Base-by-base conservation (phyloP, 2,113 vertebrate genomes). In the Microtus ochrogaster region DNA sequence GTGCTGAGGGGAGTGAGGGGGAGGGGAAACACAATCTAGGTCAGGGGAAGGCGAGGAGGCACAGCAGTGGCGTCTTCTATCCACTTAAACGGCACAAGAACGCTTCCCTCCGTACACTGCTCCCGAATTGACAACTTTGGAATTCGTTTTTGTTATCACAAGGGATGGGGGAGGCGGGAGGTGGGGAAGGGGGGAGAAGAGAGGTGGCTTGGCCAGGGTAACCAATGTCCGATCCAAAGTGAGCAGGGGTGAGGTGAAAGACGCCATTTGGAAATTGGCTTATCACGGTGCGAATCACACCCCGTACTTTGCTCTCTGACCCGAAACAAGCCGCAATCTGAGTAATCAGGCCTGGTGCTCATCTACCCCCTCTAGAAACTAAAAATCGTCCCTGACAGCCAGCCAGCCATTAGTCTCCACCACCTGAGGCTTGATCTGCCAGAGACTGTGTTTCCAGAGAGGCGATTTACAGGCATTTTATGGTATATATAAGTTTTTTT, bases 401-500 rank as follows among this genome's bases (percentile, higher is more conserved):
- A n/a, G 41, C 68, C 2, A 3, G 83, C 89, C 89, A 91, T 83
- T 96, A 89, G 79, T 78, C 58, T 73, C 87, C n/a, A 86, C 89
- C 65, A 12, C 90, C 90, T 73, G 85, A 78, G 28, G 87, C 52
- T 93, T 89, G 58, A 85, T 90, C 89, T 63, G 84, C 82, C 94
- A 87, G 91, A 65, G 96, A 58, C 17, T 52, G 74, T 95, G 77
- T 96, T 98, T 98, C 97, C 89, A 96, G 96, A 93, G 73, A 73
- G 89, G 96, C 65, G 61, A 98, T 85, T 89, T 94, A 78, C 72
- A 95, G 92, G 95, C 92, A 96, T 94, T 96, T 95, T 79, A 83
- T 1, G 2, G 63, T 52, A 49, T 52, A 91, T 30, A 93, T 52
- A 93, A 92, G 79, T 96, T 84, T 58, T 26, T 85, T 66, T 65